Evolutionary conservation across 2,113 vertebrate species (phyloP).

Genomic region (Sinocyclocheilus maitianheensis): DNA sequence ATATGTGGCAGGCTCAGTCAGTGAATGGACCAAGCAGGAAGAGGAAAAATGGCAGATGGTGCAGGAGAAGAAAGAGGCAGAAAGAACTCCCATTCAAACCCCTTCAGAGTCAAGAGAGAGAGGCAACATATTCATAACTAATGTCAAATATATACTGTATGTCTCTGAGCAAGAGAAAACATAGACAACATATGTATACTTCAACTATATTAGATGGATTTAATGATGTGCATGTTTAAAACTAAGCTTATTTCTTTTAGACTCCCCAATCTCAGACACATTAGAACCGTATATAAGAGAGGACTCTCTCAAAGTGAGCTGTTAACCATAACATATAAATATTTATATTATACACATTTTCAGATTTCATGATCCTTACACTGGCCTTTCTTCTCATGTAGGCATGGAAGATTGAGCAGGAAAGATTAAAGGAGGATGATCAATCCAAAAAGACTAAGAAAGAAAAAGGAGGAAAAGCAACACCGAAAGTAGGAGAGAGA

Average conservation of each 20-base stretch:
- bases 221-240: not conserved
- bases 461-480: slow-evolving; percentile 61
- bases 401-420: slow-evolving; percentile 81
- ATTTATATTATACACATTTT: not conserved
- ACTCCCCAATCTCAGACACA: slow-evolving; percentile 28
- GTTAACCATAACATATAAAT: not conserved
- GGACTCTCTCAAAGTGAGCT: slow-evolving; percentile 74
- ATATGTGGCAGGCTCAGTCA: slow-evolving; percentile 79
- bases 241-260: slow-evolving; percentile 26
- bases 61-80: slow-evolving; percentile 66
- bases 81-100: slow-evolving; percentile 43
- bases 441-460: slow-evolving; percentile 68
- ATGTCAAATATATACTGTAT: not conserved
- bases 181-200: not conserved
- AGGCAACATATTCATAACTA: slow-evolving; percentile 6
- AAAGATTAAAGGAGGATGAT: slow-evolving; percentile 74
- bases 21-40: slow-evolving; percentile 82
- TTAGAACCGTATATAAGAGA: slow-evolving; percentile 62
- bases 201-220: not conserved
- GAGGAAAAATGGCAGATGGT: slow-evolving; percentile 77
- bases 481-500: slow-evolving; percentile 37
- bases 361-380: not conserved
- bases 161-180: slow-evolving; percentile 10
- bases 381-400: slow-evolving; percentile 41
- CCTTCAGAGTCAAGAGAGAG: slow-evolving; percentile 48